These are phyloP conservation scores for Cryptotis parvus DNA, from an alignment of 2,113 vertebrate species.

Conservation along the genomic window DNA sequence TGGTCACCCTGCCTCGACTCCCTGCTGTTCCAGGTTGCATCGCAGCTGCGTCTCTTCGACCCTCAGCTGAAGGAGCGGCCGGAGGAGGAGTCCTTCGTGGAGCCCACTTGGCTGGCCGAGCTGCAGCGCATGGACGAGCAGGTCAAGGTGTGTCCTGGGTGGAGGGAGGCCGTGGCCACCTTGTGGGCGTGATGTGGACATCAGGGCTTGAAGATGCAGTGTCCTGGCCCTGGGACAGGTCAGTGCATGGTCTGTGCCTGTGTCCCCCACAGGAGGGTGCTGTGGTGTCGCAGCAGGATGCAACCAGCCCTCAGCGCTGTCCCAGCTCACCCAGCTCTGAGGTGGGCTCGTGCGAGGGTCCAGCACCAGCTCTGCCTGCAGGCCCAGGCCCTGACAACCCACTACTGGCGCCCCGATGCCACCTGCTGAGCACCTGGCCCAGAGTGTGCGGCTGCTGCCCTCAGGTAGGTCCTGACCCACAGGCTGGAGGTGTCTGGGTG, in stretches of 20 bases:
- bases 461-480: constrained; percentile 89
- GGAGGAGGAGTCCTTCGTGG: constrained; percentile 94
- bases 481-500: too few species aligned
- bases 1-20: too few species aligned
- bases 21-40: constrained; percentile 89
- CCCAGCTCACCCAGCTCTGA: constrained; percentile 92
- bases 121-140: constrained; percentile 91
- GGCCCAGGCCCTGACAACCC: constrained; percentile 88
- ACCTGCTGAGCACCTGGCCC: constrained; percentile 82
- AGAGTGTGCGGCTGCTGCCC: constrained; percentile 92
- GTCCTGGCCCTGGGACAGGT: background rate
- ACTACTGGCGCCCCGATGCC: constrained; percentile 90
- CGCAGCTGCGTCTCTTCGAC: constrained; percentile 95
- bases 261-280: constrained; percentile 90
- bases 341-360: constrained; percentile 88
- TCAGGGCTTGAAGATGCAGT: too few species aligned
- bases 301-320: constrained; percentile 89
- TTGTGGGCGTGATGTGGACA: accelerated
- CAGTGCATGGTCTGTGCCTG: background rate
- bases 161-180: background rate
- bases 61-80: constrained; percentile 97
- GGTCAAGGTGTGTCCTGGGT: constrained; percentile 89
- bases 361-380: constrained; percentile 79
- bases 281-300: constrained; percentile 86
- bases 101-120: constrained; percentile 92